Evolutionary conservation across 92 coral and sea anemone species (phyloP).

Genomic region (Bergia puertoricense): DNA sequence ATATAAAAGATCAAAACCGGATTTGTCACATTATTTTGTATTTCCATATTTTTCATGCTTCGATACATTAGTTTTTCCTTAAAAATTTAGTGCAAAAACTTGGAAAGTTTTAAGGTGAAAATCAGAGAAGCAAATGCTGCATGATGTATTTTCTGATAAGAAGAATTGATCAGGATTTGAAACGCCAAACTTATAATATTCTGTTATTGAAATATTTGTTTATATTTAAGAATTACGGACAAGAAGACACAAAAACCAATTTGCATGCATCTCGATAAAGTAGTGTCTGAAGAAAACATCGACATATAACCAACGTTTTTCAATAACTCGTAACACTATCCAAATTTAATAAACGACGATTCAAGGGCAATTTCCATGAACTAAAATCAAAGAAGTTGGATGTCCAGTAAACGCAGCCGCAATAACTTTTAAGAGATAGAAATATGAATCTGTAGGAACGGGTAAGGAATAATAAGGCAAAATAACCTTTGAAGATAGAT

Average conservation of each 20-base stretch:
- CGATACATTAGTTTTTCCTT: not conserved
- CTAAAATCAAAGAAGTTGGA: not conserved
- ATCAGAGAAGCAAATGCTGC: not conserved
- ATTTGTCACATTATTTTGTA: not conserved
- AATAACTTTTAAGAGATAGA: too few species aligned
- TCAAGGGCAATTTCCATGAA: not conserved
- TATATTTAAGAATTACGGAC: not conserved
- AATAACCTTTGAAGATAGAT: too few species aligned
- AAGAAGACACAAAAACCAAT: not conserved
- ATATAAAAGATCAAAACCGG: not conserved
- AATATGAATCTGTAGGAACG: not conserved
- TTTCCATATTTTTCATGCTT: not conserved
- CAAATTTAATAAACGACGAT: too few species aligned
- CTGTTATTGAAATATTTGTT: not conserved
- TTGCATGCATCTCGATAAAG: constrained; percentile 9
- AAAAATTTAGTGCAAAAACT: not conserved
- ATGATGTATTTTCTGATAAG: not conserved
- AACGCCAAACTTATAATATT: constrained; percentile 2
- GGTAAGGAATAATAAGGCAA: not conserved
- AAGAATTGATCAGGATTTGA: not conserved
- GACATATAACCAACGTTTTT: not conserved
- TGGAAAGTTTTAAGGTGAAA: not conserved
- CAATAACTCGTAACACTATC: not conserved
- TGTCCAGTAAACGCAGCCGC: too few species aligned
- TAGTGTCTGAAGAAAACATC: not conserved